Conservation (phyloP, 2,113 vertebrate genomes). For the Pachycephala philippinensis region DNA sequence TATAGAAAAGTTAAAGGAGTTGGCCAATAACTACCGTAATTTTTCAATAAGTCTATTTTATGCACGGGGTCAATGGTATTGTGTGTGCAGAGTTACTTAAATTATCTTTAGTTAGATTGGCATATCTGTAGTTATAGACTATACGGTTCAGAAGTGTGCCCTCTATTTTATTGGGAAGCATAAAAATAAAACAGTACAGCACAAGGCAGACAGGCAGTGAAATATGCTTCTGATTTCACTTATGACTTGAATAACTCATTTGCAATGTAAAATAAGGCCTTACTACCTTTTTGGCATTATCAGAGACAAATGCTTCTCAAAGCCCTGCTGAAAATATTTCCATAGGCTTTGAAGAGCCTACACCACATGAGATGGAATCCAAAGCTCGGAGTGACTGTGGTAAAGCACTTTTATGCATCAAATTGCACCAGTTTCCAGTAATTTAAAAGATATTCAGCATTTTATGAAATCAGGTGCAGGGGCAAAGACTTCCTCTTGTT, state of each 20-base stretch:
- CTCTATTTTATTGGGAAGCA: conserved; percentile 67
- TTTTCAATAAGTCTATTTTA: not conserved
- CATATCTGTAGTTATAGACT: conserved; percentile 53
- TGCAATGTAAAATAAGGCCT: conserved; percentile 65
- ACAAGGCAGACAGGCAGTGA: conserved; percentile 56
- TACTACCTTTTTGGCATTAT: conserved; percentile 18
- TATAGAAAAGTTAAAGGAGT: not conserved
- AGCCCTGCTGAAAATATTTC: not conserved
- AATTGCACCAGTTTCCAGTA: not conserved
- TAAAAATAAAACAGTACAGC: conserved; percentile 65
- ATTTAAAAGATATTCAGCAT: not conserved
- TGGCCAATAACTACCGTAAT: not conserved
- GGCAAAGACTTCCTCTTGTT: not conserved
- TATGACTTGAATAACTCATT: conserved; percentile 65
- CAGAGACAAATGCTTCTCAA: conserved; percentile 25
- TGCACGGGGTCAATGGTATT: not conserved
- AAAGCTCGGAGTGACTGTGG: not conserved
- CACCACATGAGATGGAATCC: not conserved
- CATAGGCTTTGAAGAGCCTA: not conserved
- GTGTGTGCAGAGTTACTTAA: conserved; percentile 35
- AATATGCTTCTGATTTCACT: conserved; percentile 68
- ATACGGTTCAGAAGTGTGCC: conserved; percentile 53
- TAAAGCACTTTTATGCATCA: not conserved
- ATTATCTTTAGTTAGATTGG: conserved; percentile 58
- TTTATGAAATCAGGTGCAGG: not conserved